Base-by-base conservation (phyloP, 2,113 vertebrate species). In the Arenaria interpres region DNA sequence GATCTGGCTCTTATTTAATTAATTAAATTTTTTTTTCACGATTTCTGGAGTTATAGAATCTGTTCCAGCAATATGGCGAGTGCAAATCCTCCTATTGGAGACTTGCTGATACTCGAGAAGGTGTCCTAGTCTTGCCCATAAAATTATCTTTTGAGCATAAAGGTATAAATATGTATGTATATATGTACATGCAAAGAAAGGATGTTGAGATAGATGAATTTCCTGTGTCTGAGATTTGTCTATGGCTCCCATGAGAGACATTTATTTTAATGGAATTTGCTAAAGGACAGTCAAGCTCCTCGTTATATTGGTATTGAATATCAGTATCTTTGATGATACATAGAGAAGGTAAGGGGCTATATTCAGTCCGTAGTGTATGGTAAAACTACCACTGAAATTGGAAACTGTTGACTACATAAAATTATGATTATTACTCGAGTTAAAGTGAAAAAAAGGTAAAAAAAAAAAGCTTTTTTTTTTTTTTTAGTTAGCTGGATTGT, bases 51-150 rank as follows among this genome's bases (percentile, higher is more conserved):
- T 83, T 94, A 93, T 90, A 86, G 94, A 96, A 96, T 97, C 96
- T 96, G 95, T 96, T 96, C 81, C 88, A 94, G 93, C 94, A 96
- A 95, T 95, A 96, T 94, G 90, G 94, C 1, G 16, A 96, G 95
- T 88, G 81, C 92, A 96, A 96, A 96, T 94, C 83, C 84, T 95
- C 43, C 48, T 59, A 89, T 71, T 79, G 89, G 84, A 90, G 79
- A 77, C 74, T 78, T 41, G 83, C 80, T 74, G 77, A 83, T 72
- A 80, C 71, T 68, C 78, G 35, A 72, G 57, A 62, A 62, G 76
- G 96, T 75, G 69, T 48, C 72, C 78, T 46, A 90, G 64, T 86
- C 53, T 51, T 48, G 60, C 28, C 92, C 33, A 90, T 37, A 60
- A 85, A 94, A 88, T 54, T 74, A 62, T 71, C 68, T 85, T 63